Percentiles rank a stretch among this genome's conserved stretches.
Evolutionary conservation across 1,140 invertebrate species (phyloP).

Genomic region (Scaptomyza pallida): DNA sequence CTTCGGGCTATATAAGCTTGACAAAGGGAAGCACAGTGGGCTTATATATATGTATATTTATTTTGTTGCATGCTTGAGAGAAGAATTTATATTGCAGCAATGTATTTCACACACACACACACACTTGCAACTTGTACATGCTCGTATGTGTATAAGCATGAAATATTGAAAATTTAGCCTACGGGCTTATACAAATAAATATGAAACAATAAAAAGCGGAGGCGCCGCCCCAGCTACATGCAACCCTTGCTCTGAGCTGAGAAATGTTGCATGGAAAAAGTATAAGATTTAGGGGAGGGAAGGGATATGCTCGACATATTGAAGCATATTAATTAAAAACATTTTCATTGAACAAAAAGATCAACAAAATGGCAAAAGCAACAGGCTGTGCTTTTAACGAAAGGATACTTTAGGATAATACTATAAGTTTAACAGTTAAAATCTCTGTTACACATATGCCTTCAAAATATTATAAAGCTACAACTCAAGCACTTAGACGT

Average conservation of each 20-base stretch:
- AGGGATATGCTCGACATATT: constrained; percentile 66
- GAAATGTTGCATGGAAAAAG: too few species aligned
- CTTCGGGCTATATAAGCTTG: constrained; percentile 33
- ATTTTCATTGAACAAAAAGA: constrained; percentile 79
- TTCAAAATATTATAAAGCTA: too few species aligned
- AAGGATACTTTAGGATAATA: too few species aligned
- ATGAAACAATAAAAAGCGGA: constrained; percentile 50
- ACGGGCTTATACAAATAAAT: constrained; percentile 50
- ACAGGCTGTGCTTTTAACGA: too few species aligned
- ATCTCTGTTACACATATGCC: too few species aligned
- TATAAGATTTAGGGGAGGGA: too few species aligned
- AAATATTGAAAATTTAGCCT: constrained; percentile 64
- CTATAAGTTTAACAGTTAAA: too few species aligned
- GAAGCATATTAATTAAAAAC: constrained; percentile 80
- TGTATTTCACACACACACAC: constrained; percentile 10
- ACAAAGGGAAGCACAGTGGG: constrained; percentile 26
- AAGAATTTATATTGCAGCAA: constrained; percentile 45
- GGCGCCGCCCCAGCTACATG: constrained; percentile 29
- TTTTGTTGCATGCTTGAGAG: constrained; percentile 45
- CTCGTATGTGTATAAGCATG: constrained; percentile 18
- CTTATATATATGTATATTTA: constrained; percentile 25
- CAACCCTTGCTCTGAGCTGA: constrained; percentile 23
- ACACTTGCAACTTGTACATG: not conserved
- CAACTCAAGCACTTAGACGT: too few species aligned
- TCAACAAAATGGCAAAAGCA: too few species aligned